Base-by-base conservation (phyloP, 1,140 invertebrate species). In the Propsilocerus akamusi region DNA sequence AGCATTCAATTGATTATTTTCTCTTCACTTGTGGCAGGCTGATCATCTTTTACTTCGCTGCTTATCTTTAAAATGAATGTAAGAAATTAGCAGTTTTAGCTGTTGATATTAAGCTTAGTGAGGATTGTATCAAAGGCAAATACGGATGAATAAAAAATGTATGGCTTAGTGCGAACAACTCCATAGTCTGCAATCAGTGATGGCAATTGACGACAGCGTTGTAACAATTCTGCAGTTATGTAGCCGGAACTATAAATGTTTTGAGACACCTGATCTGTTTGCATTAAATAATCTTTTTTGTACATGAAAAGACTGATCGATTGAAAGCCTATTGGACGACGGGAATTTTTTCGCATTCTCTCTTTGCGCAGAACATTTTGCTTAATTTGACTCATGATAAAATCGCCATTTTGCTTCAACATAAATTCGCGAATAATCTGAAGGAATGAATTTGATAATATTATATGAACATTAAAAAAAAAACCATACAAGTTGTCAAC, bases 291-390 rank as follows among this genome's bases (percentile, higher is more conserved):
- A 41, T 41, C 34, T 41, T 41, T 41, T 20, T 41, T 41, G 14
- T 41, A 41, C 11, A 20, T 41, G 17, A 41, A 7, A 17, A 41
- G 17, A 41, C 14, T 20, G n/a, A 41, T 41, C 17, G 34, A 41
- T 17, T 41, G 34, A 20, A 41, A 41, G 6, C 34, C 34, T 20
- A 41, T 41, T 17, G 34, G 34, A 41, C 34, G 34, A 17, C 34
- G 34, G 4, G 34, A 51, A 55, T 65, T 65, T 48, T 60, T 56
- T 49, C 62, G 59, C 63, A 65, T 65, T 17, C 61, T 61, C 50
- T 65, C 63, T 50, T 65, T 65, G 26, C 63, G 60, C 4, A 56
- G 57, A 7, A 65, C 63, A 12, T 65, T 54, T 34, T 64, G 63
- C 50, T 64, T 65, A 0, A 60, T 65, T 46, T 65, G 61, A 1